Evolutionary conservation across 2,888 invertebrate genomes (phyloP).

Genomic region (Hemithea aestivaria): DNA sequence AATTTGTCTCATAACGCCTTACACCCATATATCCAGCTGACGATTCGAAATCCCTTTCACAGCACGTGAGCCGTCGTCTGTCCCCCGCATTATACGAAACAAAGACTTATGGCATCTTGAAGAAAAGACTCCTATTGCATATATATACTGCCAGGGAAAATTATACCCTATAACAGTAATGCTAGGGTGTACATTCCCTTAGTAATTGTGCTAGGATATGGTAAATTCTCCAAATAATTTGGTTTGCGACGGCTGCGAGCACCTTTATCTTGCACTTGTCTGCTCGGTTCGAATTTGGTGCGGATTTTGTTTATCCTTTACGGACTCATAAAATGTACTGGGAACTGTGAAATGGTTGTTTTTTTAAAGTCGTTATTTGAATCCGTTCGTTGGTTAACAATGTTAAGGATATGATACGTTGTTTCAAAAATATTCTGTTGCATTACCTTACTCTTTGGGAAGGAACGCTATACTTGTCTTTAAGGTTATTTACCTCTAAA

Average conservation of each 20-base stretch:
- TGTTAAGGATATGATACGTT: no score
- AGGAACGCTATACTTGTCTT: no score
- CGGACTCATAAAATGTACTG: conserved; percentile 9
- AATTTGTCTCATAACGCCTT: no score
- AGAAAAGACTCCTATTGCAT: conserved; percentile 31
- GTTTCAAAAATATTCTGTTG: no score
- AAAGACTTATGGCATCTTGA: conserved; percentile 36
- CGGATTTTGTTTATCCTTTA: conserved; percentile 26
- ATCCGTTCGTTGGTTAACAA: no score
- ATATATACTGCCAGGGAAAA: conserved; percentile 10
- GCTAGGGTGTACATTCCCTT: conserved; percentile 2
- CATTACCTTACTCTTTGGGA: no score
- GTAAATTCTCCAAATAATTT: conserved; percentile 34
- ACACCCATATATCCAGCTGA: conserved; percentile 23
- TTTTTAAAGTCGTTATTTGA: background rate
- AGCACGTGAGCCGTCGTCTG: conserved; percentile 33
- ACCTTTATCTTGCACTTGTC: conserved; percentile 33
- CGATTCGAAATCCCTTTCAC: conserved; percentile 27
- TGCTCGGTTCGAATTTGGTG: conserved; percentile 24
- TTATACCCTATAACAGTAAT: conserved; percentile 7
- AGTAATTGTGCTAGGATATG: conserved; percentile 6
- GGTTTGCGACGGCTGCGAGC: conserved; percentile 34
- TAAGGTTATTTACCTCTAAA: no score
- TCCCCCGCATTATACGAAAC: conserved; percentile 38
- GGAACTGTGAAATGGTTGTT: conserved; percentile 1